Base-by-base conservation (phyloP, 1,140 invertebrate genomes). In the Zaprionus inermis region DNA sequence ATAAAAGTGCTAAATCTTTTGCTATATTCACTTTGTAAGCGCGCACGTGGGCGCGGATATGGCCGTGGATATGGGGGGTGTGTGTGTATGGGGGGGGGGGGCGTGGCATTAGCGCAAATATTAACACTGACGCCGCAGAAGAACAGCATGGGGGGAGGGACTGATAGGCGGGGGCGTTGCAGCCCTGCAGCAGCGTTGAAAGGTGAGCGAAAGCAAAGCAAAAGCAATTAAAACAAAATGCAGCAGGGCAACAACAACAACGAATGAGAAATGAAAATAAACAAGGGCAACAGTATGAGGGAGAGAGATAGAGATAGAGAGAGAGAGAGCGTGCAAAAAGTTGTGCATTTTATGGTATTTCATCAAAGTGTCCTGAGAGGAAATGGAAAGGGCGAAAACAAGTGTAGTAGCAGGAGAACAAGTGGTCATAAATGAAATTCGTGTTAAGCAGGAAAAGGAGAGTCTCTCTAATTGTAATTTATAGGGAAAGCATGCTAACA, bases 1-100 rank as follows among this genome's bases (percentile, higher is more conserved):
- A 89, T 89, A 89, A 89, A 89, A 89, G 84, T 89, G 84, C 80
- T 89, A 89, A 89, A 89, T 89, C 84, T 89, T 89, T 89, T 72
- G 84, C 88, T 89, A 81, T 88, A 89, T 88, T 88, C 84, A 88
- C 84, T 88, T 88, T 89, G 84, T 78, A 73, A 69, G 49, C 69
- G 60, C 68, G 14, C 34, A 38, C 41, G 46, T 41, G 72, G 59
- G 67, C 59, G 34, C 49, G 24, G 20, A 11, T 22, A 49, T 11
- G 30, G 46, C 3, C 10, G n/a, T n/a, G 28, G 7, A 3, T 10
- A 4, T 11, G 3, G 4, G 4, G 28, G 14, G 65, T 51, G 46
- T 30, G 57, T 57, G 73, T 28, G 24, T 28, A 5, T 28, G 24
- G 1, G n/a, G 24, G 3, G 11, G 11, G 28, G 14, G 65, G 57